These are phyloP conservation scores for Sardina pilchardus DNA, from an alignment of 2,113 vertebrate species.

Conservation along the genomic window DNA sequence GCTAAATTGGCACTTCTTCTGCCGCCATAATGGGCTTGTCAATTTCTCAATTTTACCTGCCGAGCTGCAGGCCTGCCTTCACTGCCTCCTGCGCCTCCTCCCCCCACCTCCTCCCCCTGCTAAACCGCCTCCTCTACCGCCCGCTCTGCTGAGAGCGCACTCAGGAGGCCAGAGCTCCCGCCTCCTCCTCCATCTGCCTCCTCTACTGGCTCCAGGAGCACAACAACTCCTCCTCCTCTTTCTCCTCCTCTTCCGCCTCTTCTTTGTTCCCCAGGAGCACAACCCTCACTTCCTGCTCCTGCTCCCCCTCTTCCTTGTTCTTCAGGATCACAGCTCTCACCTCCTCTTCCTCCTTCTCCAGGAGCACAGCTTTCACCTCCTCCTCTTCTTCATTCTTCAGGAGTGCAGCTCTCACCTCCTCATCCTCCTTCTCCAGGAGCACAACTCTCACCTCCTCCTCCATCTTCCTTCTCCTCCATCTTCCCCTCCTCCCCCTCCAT, in stretches of 20 bases:
- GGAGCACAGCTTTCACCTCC: too few species aligned
- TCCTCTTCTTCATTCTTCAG: too few species aligned
- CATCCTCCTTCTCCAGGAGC: too few species aligned
- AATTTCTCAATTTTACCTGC: conserved; percentile 13
- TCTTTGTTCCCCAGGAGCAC: background rate
- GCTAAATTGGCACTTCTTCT: conserved; percentile 7
- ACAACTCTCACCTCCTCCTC: background rate
- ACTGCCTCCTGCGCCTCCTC: background rate
- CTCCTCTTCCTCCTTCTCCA: too few species aligned
- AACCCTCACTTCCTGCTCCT: too few species aligned
- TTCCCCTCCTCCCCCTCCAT: background rate
- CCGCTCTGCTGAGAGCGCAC: background rate
- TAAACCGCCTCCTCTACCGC: background rate
- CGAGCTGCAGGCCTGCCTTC: background rate
- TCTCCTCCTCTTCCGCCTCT: too few species aligned
- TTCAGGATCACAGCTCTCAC: too few species aligned
- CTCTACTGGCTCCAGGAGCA: too few species aligned
- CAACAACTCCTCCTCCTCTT: background rate
- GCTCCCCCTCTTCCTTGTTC: too few species aligned
- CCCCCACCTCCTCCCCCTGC: background rate
- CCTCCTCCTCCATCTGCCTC: background rate
- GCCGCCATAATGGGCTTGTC: background rate
- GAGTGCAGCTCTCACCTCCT: too few species aligned
- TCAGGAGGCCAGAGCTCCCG: background rate
- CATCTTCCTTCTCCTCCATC: background rate